These are phyloP conservation scores for Hylyphantes graminicola DNA, from an alignment of 1,140 invertebrate genomes.

Conservation along the genomic window DNA sequence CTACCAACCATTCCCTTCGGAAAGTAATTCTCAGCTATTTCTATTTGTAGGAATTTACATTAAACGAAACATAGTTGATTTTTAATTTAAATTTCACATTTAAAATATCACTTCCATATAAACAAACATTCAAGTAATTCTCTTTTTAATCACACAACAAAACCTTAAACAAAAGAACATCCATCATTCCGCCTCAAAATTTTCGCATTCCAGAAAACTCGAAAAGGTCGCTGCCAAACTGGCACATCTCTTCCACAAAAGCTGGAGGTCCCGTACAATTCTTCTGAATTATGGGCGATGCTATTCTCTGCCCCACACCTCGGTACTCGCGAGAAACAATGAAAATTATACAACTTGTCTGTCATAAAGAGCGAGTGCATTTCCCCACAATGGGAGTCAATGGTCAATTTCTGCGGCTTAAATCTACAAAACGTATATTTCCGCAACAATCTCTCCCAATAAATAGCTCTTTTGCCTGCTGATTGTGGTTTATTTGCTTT, in stretches of 20 bases:
- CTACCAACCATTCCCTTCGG: too few relatives aligned
- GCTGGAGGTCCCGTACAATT: too few relatives aligned
- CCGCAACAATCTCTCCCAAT: constrained; percentile 32
- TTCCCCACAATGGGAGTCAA: constrained; percentile 30
- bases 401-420: constrained; percentile 39
- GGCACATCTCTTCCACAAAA: too few relatives aligned
- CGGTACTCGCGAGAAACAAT: constrained; percentile 10
- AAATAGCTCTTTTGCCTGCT: constrained; percentile 21
- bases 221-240: too few relatives aligned
- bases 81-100: too few relatives aligned
- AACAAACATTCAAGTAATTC: too few relatives aligned
- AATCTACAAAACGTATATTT: constrained; percentile 50
- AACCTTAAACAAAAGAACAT: neutral
- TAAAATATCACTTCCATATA: too few relatives aligned
- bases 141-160: neutral
- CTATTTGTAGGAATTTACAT: too few relatives aligned
- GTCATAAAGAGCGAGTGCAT: constrained; percentile 34
- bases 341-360: constrained; percentile 35
- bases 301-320: constrained; percentile 21
- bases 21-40: too few relatives aligned
- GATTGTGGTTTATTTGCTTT: neutral
- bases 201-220: neutral
- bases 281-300: constrained; percentile 14
- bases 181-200: neutral
- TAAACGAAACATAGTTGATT: too few relatives aligned